Evolutionary conservation across 2,888 invertebrate genomes (phyloP).

Genomic region (Amitus sp.): DNA sequence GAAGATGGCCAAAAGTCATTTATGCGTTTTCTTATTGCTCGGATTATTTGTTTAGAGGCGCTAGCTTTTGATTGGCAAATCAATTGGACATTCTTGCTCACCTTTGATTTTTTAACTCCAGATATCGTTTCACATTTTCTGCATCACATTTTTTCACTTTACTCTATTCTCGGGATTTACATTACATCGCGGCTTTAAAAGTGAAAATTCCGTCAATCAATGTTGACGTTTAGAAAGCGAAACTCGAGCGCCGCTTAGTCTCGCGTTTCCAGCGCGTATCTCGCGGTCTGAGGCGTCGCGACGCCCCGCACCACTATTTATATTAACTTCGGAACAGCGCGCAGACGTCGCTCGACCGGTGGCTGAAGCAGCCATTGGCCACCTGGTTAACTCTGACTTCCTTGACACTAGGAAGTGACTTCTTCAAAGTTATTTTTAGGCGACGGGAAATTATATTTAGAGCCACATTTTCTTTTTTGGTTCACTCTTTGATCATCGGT

Average conservation of each 20-base stretch:
- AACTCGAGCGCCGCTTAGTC: no score
- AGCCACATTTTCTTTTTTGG: neutral
- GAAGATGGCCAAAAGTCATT: conserved; percentile 28
- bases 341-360: conserved; percentile 51
- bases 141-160: no score
- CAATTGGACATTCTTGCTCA: neutral
- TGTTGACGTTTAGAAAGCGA: conserved; percentile 24
- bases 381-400: conserved; percentile 26
- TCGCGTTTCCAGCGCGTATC: conserved; percentile 53
- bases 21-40: no score
- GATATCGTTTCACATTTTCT: no score
- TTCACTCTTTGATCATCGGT: no score
- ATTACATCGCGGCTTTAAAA: neutral
- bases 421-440: conserved; percentile 4
- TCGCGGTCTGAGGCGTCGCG: conserved; percentile 60
- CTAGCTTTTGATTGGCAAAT: no score
- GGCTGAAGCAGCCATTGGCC: conserved; percentile 21
- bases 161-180: neutral
- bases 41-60: no score
- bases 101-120: no score
- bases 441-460: no score
- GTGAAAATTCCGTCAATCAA: conserved; percentile 1
- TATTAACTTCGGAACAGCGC: conserved; percentile 53
- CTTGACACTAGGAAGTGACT: conserved; percentile 20
- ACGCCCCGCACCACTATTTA: conserved; percentile 53